Evolutionary conservation across 2,888 invertebrate genomes (phyloP), one percentile per base, ranked within the genome.

Genomic region (Cephus sareptanus): DNA sequence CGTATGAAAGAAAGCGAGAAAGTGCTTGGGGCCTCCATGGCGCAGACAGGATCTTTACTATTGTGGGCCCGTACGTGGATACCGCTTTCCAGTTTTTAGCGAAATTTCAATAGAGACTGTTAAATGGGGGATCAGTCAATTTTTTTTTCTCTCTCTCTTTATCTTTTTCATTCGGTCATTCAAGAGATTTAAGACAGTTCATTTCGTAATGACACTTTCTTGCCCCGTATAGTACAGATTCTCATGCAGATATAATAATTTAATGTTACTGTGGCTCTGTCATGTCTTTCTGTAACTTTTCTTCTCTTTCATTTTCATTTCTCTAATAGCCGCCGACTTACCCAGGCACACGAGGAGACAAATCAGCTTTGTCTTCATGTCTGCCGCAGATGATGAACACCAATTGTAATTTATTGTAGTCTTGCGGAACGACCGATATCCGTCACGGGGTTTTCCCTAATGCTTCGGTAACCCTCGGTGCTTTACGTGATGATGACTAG

Each of bases 1-100:
- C 86, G 81, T 84, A 82, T 82, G 83, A 85, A 90, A 89, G 90
- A 90, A 90, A 90, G 89, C 81, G 89, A 89, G 90, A 90, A 90
- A 90, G 90, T 87, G 84, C 79, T 80, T 78, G 80, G 74, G 78
- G 82, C 81, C 13, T 33, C 71, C 71, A 34, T 34, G 71, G 33
- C 71, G 13, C 34, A 34, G 74, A 74, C 76, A 73, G 74, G 69
- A 70, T 34, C 79, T 73, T 77, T 80, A 80, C 82, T 78, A 79
- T 80, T 81, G 74, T 76, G 73, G 78, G 80, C 80, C 77, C 73
- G 79, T 73, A 77, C 71, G 33, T 34, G 23, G 34, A 31, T 34
- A 34, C n/a, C 78, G 76, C 82, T 82, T 82, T 81, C 83, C 81
- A 81, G 82, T 83, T 84, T 82, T 82, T 80, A 79, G 78, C 74